Conservation (phyloP, 2,113 vertebrate species). For the Dissostichus mawsoni region DNA sequence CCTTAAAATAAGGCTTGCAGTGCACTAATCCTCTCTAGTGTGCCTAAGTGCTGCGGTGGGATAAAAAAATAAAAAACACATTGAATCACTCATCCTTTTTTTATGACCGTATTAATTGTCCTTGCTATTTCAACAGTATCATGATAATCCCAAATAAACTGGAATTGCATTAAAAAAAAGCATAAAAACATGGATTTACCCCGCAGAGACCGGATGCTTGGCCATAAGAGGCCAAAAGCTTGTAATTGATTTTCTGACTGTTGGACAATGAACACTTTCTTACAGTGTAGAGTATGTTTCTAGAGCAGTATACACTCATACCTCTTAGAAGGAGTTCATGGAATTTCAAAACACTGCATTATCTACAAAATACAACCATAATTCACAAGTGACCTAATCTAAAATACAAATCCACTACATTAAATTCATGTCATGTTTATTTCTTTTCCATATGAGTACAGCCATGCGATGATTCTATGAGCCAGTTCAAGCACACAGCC, state of each 20-base stretch:
- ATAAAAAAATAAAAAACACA: slow-evolving; percentile 37
- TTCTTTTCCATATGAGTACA: background rate
- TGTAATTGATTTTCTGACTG: background rate
- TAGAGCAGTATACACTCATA: background rate
- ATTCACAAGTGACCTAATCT: background rate
- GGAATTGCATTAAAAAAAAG: slow-evolving; percentile 20
- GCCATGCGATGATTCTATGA: background rate
- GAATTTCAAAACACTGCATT: background rate
- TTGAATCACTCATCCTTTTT: slow-evolving; percentile 50
- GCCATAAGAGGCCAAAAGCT: background rate
- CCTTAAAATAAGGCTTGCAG: slow-evolving; percentile 61
- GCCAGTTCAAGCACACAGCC: background rate
- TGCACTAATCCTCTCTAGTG: slow-evolving; percentile 59
- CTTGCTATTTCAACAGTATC: slow-evolving; percentile 38
- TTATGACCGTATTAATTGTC: slow-evolving; percentile 51
- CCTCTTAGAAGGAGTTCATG: background rate
- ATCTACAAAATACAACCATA: background rate
- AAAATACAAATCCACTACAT: background rate
- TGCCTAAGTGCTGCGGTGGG: slow-evolving; percentile 36
- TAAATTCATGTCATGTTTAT: background rate
- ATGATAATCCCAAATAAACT: slow-evolving; percentile 48
- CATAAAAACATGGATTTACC: background rate
- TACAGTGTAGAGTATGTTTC: background rate
- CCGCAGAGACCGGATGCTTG: background rate
- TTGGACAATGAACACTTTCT: background rate